Conservation (phyloP, 2,113 vertebrate genomes). For the Oryzias curvinotus region DNA sequence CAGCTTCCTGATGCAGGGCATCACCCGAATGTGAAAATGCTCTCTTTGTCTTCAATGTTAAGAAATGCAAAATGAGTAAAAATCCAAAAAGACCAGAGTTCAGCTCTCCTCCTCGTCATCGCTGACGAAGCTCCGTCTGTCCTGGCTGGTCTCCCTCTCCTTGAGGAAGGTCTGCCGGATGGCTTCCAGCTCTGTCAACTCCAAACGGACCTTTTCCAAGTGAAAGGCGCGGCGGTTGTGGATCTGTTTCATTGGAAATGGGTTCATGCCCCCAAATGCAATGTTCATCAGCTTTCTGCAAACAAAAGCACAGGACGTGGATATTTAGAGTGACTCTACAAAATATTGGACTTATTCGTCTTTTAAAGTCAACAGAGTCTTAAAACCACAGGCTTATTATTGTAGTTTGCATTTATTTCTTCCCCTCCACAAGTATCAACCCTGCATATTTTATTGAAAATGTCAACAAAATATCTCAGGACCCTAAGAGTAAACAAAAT, state of each 20-base stretch:
- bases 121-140: conserved; percentile 88
- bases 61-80: neutral
- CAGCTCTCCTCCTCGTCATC: conserved; percentile 93
- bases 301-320: neutral
- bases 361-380: too few species aligned
- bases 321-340: too few species aligned
- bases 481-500: too few species aligned
- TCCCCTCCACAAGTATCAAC: too few species aligned
- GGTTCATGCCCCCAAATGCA: conserved; percentile 95
- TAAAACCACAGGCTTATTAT: too few species aligned
- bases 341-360: too few species aligned
- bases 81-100: neutral
- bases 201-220: conserved; percentile 93
- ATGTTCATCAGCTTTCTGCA: conserved; percentile 89
- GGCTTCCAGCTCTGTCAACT: conserved; percentile 92
- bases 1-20: neutral
- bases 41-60: conserved; percentile 11
- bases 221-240: conserved; percentile 91
- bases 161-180: conserved; percentile 94
- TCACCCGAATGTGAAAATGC: neutral
- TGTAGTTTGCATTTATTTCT: too few species aligned
- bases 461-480: too few species aligned
- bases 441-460: too few species aligned
- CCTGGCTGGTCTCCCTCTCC: conserved; percentile 84
- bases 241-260: conserved; percentile 94